Evolutionary conservation across 2,888 invertebrate genomes (phyloP).

Genomic region (Brassicogethes aeneus): DNA sequence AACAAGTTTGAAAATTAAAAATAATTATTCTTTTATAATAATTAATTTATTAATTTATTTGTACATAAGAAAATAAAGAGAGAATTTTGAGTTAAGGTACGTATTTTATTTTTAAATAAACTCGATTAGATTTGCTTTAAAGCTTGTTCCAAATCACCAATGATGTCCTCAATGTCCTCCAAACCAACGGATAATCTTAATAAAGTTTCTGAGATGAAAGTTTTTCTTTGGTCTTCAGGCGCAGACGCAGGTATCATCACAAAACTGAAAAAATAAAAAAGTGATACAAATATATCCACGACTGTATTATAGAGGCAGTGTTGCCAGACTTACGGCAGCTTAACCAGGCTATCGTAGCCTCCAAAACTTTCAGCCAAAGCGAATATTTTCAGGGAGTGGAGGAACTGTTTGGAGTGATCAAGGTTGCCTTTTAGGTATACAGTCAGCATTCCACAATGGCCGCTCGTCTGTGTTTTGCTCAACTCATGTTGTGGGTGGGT

Average conservation of each 20-base stretch:
- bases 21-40: conserved; percentile 3
- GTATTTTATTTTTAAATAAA: not conserved
- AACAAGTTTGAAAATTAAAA: conserved; percentile 6
- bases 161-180: conserved; percentile 71
- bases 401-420: conserved; percentile 62
- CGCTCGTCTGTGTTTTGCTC: conserved; percentile 69
- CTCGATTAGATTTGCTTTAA: conserved; percentile 39
- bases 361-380: conserved; percentile 90
- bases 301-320: too few species aligned
- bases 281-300: too few species aligned
- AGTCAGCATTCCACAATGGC: conserved; percentile 88
- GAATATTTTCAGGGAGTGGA: conserved; percentile 70
- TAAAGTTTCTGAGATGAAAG: conserved; percentile 69
- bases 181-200: conserved; percentile 81
- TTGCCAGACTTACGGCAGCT: conserved; percentile 90
- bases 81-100: too few species aligned
- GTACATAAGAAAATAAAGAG: conserved; percentile 16
- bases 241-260: conserved; percentile 93
- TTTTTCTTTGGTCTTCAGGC: conserved; percentile 58
- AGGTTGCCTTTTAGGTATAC: conserved; percentile 77
- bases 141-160: conserved; percentile 72
- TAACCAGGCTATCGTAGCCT: conserved; percentile 89
- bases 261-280: conserved; percentile 47
- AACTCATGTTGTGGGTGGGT: conserved; percentile 82
- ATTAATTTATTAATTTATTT: conserved; percentile 1